Evolutionary conservation across 2,797 vertebrate species (phyloP), one percentile per base, ranked within the genome.

Genomic region (Cetoscarus ocellatus): DNA sequence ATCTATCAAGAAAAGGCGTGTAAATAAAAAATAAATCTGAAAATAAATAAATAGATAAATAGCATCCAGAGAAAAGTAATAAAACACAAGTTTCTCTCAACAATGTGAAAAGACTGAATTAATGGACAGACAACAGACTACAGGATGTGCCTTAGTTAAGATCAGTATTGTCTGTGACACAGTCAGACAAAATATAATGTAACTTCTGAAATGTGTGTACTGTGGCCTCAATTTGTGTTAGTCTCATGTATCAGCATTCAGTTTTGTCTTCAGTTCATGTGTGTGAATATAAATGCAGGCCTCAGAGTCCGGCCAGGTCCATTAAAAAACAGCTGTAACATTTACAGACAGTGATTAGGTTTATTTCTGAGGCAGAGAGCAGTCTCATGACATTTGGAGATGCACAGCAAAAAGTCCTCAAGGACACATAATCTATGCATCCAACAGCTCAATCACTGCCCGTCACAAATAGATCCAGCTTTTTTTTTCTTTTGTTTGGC

Each of bases 321-420:
- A 88, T 90, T 92, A 91, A 79, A 80, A 92, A 93, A 89, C 89
- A 85, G 92, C 85, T 91, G 90, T 93, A 94, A 94, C 91, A 94
- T 94, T 94, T 94, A 91, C 93, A 92, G 93, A 94, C 90, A 87
- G 91, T 93, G 92, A 94, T 94, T 90, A 84, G 85, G 86, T 93
- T 91, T 87, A 89, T 92, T 88, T 92, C 86, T 77, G 79, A 80
- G 77, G 85, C 86, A 56, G 69, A 64, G 67, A 64, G 78, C 63
- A 14, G 84, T 91, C 92, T 91, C 89, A 50, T 88, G 93, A 83
- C 88, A 85, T 88, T 91, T 86, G 82, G 79, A 45, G 82, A 92
- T 88, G 85, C 90, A 85, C 85, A 80, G 86, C 71, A 68, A 89
- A 27, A 34, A 88, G 73, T 83, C 92, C 87, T 93, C 77, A 92